Evolutionary conservation across 2,888 invertebrate species (phyloP), one percentile per base, ranked within the genome.

Genomic region (Dryomyza anilis): DNA sequence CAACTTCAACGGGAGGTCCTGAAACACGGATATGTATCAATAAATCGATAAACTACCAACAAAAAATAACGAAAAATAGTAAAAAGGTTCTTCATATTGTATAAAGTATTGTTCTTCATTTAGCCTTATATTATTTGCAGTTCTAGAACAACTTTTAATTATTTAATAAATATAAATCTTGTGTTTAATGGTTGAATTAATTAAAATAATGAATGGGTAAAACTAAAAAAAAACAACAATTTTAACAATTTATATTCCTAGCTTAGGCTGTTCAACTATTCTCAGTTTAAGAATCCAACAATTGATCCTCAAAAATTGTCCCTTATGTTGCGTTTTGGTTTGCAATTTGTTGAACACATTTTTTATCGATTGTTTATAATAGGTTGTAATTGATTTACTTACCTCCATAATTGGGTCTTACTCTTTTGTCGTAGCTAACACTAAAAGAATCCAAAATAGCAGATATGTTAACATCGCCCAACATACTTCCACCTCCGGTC

Each of bases 361-460:
- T n/a, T n/a, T n/a, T n/a, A n/a, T n/a, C n/a, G n/a, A n/a, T n/a
- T n/a, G n/a, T n/a, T n/a, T n/a, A n/a, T n/a, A n/a, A n/a, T n/a
- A n/a, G n/a, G n/a, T 39, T 39, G 39, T 39, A 14, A n/a, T 33
- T 33, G 39, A 2, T 63, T 46, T 78, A 83, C 91, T 89, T 87
- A 96, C 96, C 96, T 92, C 96, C 96, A 87, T 96, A 97, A 87
- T 96, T 96, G 85, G 97, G 97, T 87, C 97, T 93, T 91, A 98
- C 94, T 91, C 97, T 92, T 91, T 97, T 98, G 89, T 98, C 97
- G 86, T 97, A 97, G 86, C 94, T 96, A 86, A 93, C 92, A 85
- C 95, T 95, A 88, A 95, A 94, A 82, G 94, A 94, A 86, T 95
- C 94, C 87, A 95, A 88, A 84, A 95, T 95, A 83, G 94, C 94